phyloP scores from a whole-genome alignment of 2,888 invertebrate species.

The Cetonia aurata region DNA sequence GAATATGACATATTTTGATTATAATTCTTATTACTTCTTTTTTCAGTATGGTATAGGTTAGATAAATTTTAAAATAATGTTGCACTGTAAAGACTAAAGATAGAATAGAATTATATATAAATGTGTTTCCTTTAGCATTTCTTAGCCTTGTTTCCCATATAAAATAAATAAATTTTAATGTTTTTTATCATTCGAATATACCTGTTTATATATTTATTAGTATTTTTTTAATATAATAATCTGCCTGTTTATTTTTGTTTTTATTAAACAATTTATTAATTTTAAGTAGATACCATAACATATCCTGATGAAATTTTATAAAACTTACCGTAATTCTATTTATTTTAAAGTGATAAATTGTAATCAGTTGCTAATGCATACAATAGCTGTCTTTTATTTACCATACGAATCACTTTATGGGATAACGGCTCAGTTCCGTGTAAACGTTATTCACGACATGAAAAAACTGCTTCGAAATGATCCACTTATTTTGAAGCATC shows the following conservation, averaged over 20 bases:
- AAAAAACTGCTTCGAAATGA: too few species aligned
- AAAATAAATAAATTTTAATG: constrained; percentile 49
- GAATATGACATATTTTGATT: constrained; percentile 54
- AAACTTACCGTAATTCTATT: too few species aligned
- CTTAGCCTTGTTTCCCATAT: constrained; percentile 49
- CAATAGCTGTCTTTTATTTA: too few species aligned
- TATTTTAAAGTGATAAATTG: too few species aligned
- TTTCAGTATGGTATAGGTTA: constrained; percentile 55
- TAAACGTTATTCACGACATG: too few species aligned
- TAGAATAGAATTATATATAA: constrained; percentile 58
- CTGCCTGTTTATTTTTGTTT: constrained; percentile 22
- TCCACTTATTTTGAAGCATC: too few species aligned
- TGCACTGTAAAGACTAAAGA: constrained; percentile 63
- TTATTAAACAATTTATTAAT: constrained; percentile 7
- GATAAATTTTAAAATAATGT: constrained; percentile 58
- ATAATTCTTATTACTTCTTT: constrained; percentile 49
- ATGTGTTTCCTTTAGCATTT: constrained; percentile 58
- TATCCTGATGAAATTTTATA: too few species aligned
- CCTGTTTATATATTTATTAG: constrained; percentile 49
- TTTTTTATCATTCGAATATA: constrained; percentile 49
- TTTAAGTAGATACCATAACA: background rate
- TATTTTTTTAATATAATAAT: constrained; percentile 45
- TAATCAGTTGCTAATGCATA: too few species aligned
- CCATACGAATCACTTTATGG: too few species aligned
- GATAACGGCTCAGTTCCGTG: too few species aligned